A percentile compares a stretch with the other conserved stretches of the same genome.
These are phyloP conservation scores for Oryzias javanicus DNA, from an alignment of 2,113 vertebrate species.

Conservation along the genomic window DNA sequence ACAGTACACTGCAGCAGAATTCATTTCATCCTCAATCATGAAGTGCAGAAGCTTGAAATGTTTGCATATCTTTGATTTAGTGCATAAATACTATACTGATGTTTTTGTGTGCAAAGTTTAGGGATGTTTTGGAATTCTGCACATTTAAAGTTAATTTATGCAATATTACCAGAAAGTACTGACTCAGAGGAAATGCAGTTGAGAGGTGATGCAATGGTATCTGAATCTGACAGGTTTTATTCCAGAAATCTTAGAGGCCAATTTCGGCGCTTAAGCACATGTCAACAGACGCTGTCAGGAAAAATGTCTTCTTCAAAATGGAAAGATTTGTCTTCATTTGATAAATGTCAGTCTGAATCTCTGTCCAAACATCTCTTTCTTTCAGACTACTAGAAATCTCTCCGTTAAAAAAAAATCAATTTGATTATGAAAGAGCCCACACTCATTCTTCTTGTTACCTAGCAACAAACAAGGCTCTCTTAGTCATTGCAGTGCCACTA, in stretches of 20 bases:
- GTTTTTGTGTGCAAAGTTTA: not conserved
- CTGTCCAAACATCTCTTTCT: constrained; percentile 42
- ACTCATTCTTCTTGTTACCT: constrained; percentile 82
- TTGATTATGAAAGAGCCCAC: constrained; percentile 78
- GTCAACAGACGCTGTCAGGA: constrained; percentile 2
- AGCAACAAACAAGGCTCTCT: constrained; percentile 82
- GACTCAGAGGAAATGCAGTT: not conserved
- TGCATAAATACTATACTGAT: not conserved
- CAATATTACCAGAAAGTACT: not conserved
- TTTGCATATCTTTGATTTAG: not conserved
- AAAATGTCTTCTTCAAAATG: constrained; percentile 17
- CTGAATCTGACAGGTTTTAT: constrained; percentile 4
- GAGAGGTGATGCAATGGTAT: not conserved
- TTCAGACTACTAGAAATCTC: constrained; percentile 56
- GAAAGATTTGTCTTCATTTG: constrained; percentile 21
- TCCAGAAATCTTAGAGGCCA: constrained; percentile 1
- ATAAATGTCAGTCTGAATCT: constrained; percentile 35
- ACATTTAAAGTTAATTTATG: not conserved
- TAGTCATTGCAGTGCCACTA: constrained; percentile 73
- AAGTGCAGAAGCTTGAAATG: constrained; percentile 4
- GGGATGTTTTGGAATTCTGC: not conserved
- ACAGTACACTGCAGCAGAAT: constrained; percentile 32
- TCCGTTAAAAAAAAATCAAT: constrained; percentile 66
- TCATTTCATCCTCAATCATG: constrained; percentile 6
- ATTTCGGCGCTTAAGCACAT: not conserved